phyloP scores from a whole-genome alignment of 1,140 invertebrate genomes.

The Drosophila sechellia region DNA sequence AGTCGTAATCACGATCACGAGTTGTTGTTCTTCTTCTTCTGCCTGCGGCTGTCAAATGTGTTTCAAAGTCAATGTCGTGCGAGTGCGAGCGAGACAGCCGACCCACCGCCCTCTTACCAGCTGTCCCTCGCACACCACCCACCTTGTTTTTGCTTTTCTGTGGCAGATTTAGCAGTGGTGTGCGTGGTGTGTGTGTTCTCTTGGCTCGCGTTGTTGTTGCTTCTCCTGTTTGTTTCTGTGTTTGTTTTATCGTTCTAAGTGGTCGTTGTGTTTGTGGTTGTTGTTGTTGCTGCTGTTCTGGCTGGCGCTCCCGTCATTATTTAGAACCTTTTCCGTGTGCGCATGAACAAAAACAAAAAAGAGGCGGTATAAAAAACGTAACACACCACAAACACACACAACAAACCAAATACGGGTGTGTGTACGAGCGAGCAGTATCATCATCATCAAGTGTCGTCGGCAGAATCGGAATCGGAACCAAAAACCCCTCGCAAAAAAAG shows the following conservation, averaged over 20 bases:
- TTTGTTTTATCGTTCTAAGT: conserved; percentile 77
- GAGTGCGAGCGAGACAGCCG: conserved; percentile 45
- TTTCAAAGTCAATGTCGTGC: conserved; percentile 73
- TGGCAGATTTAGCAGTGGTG: conserved; percentile 9
- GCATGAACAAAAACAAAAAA: conserved; percentile 53
- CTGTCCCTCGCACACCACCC: conserved; percentile 19
- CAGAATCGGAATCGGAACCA: conserved; percentile 51
- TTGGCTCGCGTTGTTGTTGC: conserved; percentile 18
- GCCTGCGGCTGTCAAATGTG: conserved; percentile 64
- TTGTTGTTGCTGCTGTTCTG: conserved; percentile 37
- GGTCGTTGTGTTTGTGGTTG: conserved; percentile 42
- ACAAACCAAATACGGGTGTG: conserved; percentile 39
- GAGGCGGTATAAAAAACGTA: conserved; percentile 39
- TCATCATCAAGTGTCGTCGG: conserved; percentile 56
- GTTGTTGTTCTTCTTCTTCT: conserved; percentile 8
- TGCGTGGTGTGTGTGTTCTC: conserved; percentile 45
- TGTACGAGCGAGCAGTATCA: conserved; percentile 62
- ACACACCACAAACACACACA: conserved; percentile 51
- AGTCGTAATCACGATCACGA: conserved; percentile 56
- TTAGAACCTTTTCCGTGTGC: conserved; percentile 69
- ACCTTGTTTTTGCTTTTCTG: conserved; percentile 14
- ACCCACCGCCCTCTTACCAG: not conserved
- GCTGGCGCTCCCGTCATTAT: conserved; percentile 73
- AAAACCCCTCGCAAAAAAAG: conserved; percentile 44
- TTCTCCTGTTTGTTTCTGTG: conserved; percentile 25